These are phyloP conservation scores for Clavelina lepadiformis DNA, from an alignment of 23 tunicate species.

Conservation along the genomic window DNA sequence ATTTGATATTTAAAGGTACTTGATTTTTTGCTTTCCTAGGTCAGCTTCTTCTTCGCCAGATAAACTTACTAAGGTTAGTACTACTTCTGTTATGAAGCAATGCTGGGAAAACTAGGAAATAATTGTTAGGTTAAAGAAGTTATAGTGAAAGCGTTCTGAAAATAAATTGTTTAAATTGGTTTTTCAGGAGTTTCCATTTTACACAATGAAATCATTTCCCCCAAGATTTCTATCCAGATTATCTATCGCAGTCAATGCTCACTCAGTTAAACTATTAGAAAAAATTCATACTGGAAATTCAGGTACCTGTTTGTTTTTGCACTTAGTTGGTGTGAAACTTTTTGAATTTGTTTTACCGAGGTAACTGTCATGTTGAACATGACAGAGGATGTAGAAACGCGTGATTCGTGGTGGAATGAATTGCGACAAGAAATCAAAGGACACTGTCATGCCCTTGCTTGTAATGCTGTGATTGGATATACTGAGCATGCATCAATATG, in stretches of 20 bases:
- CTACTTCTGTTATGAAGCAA: too few relatives aligned
- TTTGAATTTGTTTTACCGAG: too few relatives aligned
- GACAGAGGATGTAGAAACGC: slow-evolving; percentile 71
- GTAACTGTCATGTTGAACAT: too few relatives aligned
- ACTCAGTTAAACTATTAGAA: slow-evolving; percentile 77
- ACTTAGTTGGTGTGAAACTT: too few relatives aligned
- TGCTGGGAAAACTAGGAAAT: too few relatives aligned
- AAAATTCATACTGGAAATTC: slow-evolving; percentile 80
- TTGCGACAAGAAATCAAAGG: slow-evolving; percentile 62
- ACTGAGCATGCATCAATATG: slow-evolving; percentile 66
- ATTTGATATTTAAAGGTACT: too few relatives aligned
- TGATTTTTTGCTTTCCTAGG: too few relatives aligned
- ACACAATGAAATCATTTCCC: slow-evolving; percentile 60
- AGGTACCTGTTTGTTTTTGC: too few relatives aligned
- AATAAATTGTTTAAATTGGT: neutral
- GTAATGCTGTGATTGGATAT: slow-evolving; percentile 86
- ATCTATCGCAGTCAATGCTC: slow-evolving; percentile 49
- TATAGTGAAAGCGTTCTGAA: too few relatives aligned
- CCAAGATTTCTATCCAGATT: slow-evolving; percentile 15
- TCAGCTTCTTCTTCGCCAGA: too few relatives aligned
- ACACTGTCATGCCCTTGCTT: slow-evolving; percentile 50
- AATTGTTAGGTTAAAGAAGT: too few relatives aligned
- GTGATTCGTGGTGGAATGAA: slow-evolving; percentile 83
- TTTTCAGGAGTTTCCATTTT: slow-evolving; percentile 63
- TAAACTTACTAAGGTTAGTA: too few relatives aligned